These are phyloP conservation scores for Ricordea florida DNA, from an alignment of 92 coral and sea anemone species.

Conservation along the genomic window DNA sequence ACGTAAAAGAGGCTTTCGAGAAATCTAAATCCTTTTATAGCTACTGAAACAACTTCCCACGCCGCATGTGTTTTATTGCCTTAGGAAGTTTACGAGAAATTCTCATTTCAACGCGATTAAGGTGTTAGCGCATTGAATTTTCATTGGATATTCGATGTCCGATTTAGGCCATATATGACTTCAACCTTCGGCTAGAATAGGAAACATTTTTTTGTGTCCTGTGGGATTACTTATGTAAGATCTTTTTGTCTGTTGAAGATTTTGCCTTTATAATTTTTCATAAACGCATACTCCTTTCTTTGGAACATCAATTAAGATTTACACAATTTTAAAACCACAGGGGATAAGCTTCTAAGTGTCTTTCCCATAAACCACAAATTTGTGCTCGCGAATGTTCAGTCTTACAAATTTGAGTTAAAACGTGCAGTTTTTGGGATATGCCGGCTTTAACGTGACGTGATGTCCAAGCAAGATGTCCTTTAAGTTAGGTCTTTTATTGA, in stretches of 20 bases:
- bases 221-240: neutral
- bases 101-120: constrained; percentile 4
- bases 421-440: no score
- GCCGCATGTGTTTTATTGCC: neutral
- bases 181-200: neutral
- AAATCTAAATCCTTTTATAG: constrained; percentile 13
- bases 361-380: neutral
- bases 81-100: no score
- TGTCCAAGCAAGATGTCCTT: constrained; percentile 2
- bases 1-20: constrained; percentile 23
- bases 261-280: constrained; percentile 6
- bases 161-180: neutral
- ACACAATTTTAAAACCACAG: neutral
- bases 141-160: neutral
- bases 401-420: no score
- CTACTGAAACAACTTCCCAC: neutral
- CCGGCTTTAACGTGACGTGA: neutral
- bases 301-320: no score
- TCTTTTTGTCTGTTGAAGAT: neutral
- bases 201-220: neutral
- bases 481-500: neutral
- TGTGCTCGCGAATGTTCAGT: no score
- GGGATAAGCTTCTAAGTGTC: neutral
- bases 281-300: no score
- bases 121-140: constrained; percentile 10